Evolutionary conservation across 2,888 invertebrate genomes (phyloP).

Genomic region (Eurois occulta): DNA sequence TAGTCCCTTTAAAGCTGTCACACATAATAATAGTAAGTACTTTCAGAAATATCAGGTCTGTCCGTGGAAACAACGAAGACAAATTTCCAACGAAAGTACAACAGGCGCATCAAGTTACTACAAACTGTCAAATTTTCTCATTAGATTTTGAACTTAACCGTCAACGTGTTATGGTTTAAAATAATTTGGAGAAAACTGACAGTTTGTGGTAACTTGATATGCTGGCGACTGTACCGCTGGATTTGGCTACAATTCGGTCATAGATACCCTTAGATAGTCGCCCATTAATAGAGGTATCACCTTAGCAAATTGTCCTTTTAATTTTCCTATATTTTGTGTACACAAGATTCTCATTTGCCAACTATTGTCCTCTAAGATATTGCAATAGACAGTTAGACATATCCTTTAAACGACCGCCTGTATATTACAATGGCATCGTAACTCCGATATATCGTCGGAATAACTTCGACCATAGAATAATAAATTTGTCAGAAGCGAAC

Average conservation of each 20-base stretch:
- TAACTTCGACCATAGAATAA: constrained; percentile 24
- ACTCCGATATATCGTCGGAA: constrained; percentile 46
- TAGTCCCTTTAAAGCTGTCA: neutral
- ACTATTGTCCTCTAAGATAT: constrained; percentile 29
- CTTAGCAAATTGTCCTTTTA: neutral
- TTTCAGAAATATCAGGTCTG: neutral
- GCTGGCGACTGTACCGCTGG: no score
- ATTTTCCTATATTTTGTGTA: neutral
- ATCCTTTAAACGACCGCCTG: constrained; percentile 37
- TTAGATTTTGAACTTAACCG: no score
- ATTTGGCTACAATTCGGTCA: neutral
- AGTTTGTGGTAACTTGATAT: no score
- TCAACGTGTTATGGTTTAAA: no score
- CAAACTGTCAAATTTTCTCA: no score
- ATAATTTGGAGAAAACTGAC: no score
- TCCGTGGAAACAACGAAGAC: neutral
- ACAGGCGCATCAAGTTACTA: no score
- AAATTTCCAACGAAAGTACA: neutral
- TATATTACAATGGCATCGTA: constrained; percentile 52
- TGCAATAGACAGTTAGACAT: constrained; percentile 34
- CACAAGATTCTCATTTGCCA: constrained; percentile 27
- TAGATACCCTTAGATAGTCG: neutral
- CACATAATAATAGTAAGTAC: neutral
- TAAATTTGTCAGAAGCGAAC: neutral
- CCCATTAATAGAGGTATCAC: neutral